Base-by-base conservation (phyloP, 2,797 vertebrate species). In the Pipistrellus nathusii region DNA sequence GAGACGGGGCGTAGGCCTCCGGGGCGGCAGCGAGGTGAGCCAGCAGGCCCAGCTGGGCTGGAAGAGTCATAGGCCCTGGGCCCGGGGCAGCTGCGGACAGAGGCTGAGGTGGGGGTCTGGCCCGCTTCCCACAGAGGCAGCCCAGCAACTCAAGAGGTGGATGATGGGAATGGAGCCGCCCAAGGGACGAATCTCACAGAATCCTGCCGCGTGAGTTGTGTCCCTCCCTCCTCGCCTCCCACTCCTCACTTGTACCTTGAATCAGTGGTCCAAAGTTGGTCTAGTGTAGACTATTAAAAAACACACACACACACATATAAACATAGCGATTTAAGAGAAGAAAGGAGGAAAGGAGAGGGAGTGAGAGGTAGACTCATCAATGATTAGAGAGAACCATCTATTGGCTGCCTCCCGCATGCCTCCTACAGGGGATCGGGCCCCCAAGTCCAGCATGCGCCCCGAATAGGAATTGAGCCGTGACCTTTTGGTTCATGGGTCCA, bases 181-280 rank as follows among this genome's bases (percentile, higher is more conserved):
- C 20, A 32, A 0, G n/a, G 0, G 1, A 8, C 25, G 25, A 44
- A 14, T 0, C 0, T 0, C 0, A 0, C 0, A 0, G 14, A 5
- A 32, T 84, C 6, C 0, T 11, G 1, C 20, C 38, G 0, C 14
- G 96, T 93, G 91, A 95, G 96, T 90, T 3, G 3, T 14, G 13
- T 0, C 1, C 51, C 32, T 53, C 18, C 13, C 38, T 21, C n/a
- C 55, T 30, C 30, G 30, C 48, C 77, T 38, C 46, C 25, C 11
- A 1, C 32, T 53, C 46, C 44, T n/a, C 13, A 35, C 21, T 48
- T 35, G 3, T 6, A 6, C 17, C 23, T 51, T 44, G 75, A 68
- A 12, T 48, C 71, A 23, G 51, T 10, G 57, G 25, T 27, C 57
- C 57, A 27, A 57, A 59, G 57, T 4, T 59, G 57, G 57, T 59